Base-by-base conservation (phyloP, 2,113 vertebrate genomes). In the Donacobius atricapilla region DNA sequence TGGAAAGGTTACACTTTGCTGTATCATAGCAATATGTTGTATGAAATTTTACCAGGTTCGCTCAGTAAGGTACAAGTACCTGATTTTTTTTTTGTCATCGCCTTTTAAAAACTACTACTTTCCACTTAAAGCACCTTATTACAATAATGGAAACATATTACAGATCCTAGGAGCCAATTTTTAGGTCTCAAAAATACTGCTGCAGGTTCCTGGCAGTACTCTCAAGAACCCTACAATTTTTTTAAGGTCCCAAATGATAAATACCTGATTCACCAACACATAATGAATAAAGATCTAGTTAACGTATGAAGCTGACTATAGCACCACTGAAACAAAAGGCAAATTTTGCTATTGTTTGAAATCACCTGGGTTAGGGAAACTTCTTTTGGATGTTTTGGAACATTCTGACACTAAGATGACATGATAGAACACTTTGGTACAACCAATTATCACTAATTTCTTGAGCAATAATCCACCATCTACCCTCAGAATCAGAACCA, bases 61-160 rank as follows among this genome's bases (percentile, higher is more conserved):
- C 22, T 30, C 0, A 0, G 4, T 33, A 6, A 17, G 3, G 42
- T 39, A 53, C 13, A 51, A 71, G 30, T 40, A 56, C 13, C 33
- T 30, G 3, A 8, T 12, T 30, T n/a, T 27, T 60, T 60, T 51
- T 54, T 58, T 17, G 18, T 16, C 24, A 45, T 22, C 12, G 60
- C 10, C 45, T 85, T 73, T 57, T 24, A 40, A 82, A 81, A 72
- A 40, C 1, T 40, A 66, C 4, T 31, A 20, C 15, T 51, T 40
- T 42, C 56, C 30, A 71, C 23, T 31, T 40, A 10, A 68, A 72
- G 12, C 5, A 54, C 4, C 4, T 60, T 73, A 73, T 20, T 37
- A 44, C 33, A 31, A 23, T 56, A 9, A 51, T 23, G 31, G 27
- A 78, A 78, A 54, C 6, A 5, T 9, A 50, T 4, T 61, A 42